phyloP scores from a whole-genome alignment of 1,140 invertebrate genomes.

The Drosophila tsacasi region DNA sequence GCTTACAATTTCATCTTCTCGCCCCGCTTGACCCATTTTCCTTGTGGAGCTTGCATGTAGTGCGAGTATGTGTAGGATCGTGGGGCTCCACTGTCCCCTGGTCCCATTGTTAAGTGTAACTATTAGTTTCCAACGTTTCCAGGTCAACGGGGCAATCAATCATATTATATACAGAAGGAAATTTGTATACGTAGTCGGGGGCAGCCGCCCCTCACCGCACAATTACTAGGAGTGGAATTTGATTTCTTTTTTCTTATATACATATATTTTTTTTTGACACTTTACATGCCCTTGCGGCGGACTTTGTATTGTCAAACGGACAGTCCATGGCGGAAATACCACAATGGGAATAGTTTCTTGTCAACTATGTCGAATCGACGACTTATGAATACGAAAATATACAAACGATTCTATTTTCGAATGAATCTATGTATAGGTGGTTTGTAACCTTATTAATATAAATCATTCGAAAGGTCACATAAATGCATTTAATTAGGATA shows the following conservation, averaged over 20 bases:
- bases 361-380: conserved; percentile 23
- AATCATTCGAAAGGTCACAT: too few species aligned
- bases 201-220: conserved; percentile 29
- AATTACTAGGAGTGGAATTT: conserved; percentile 48
- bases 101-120: conserved; percentile 78
- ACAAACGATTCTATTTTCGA: conserved; percentile 1
- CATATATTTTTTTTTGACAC: conserved; percentile 30
- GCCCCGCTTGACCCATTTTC: conserved; percentile 76
- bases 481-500: too few species aligned
- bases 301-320: conserved; percentile 38
- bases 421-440: not conserved
- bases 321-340: conserved; percentile 15
- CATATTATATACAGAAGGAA: conserved; percentile 78
- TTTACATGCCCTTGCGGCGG: conserved; percentile 51
- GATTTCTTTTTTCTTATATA: conserved; percentile 11
- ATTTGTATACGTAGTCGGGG: conserved; percentile 63
- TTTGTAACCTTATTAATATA: too few species aligned
- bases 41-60: conserved; percentile 10
- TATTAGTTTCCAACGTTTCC: conserved; percentile 79
- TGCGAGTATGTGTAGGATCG: not conserved
- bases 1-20: conserved; percentile 54
- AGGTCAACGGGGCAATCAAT: conserved; percentile 83
- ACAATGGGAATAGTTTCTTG: conserved; percentile 25
- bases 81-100: conserved; percentile 44
- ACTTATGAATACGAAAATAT: not conserved